Evolutionary conservation across 2,797 vertebrate species (phyloP).

Genomic region (Pangasius mekongensis): DNA sequence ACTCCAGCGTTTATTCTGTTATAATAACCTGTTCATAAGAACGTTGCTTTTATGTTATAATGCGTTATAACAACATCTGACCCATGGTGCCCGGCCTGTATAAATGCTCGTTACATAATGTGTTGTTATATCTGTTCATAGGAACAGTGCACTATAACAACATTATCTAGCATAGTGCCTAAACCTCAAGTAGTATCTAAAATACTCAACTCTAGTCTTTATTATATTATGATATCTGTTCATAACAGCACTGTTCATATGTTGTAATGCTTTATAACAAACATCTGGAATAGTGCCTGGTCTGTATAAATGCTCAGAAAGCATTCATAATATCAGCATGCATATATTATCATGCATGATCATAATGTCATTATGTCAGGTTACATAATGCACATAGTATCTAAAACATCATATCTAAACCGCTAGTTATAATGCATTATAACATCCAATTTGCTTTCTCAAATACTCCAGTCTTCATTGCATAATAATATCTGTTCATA

Average conservation of each 20-base stretch:
- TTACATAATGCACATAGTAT: not conserved
- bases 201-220: not conserved
- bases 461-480: not conserved
- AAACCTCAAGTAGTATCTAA: not conserved
- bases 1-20: too few species aligned
- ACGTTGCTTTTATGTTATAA: not conserved
- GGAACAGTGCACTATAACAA: not conserved
- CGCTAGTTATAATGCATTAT: not conserved
- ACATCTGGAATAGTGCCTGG: not conserved
- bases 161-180: not conserved
- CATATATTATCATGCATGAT: not conserved
- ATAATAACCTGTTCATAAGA: too few species aligned
- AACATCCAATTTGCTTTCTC: not conserved
- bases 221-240: not conserved
- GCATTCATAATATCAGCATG: not conserved
- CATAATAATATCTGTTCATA: not conserved
- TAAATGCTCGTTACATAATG: not conserved
- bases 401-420: not conserved
- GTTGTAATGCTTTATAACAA: not conserved
- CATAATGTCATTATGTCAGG: not conserved
- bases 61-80: not conserved
- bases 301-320: not conserved
- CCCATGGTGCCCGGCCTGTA: not conserved
- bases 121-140: not conserved
- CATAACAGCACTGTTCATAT: not conserved